Conservation (phyloP, 1,140 invertebrate genomes). For the Lethrus apterus region DNA sequence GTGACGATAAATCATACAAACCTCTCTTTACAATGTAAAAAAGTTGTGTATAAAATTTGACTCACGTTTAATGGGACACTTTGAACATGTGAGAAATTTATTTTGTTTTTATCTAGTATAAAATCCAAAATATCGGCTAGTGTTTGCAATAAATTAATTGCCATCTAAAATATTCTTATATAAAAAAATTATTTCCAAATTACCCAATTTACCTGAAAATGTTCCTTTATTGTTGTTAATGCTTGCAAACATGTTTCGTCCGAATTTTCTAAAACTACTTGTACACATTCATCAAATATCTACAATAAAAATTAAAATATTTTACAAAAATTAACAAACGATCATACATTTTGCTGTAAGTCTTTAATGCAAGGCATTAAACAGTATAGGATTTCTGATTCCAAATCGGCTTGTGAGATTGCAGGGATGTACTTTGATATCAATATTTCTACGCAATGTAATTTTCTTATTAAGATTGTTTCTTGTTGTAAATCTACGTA, state of each 20-base stretch:
- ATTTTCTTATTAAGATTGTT: neutral
- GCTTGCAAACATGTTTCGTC: constrained; percentile 1
- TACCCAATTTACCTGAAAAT: constrained; percentile 3
- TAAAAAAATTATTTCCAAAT: neutral
- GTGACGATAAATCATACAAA: constrained; percentile 2
- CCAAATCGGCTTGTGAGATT: neutral
- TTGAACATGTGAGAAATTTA: neutral
- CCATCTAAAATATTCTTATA: constrained; percentile 3
- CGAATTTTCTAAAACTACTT: neutral
- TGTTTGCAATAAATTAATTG: neutral
- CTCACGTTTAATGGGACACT: constrained; percentile 1
- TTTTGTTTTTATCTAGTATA: neutral
- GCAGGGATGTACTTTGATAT: neutral
- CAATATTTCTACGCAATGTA: constrained; percentile 1
- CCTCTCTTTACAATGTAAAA: constrained; percentile 11
- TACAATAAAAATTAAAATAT: neutral
- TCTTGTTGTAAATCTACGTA: neutral
- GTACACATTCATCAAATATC: constrained; percentile 9
- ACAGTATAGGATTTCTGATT: neutral
- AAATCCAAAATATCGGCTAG: constrained; percentile 3
- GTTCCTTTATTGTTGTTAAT: neutral
- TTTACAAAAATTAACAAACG: neutral
- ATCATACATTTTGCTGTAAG: neutral
- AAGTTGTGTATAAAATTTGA: constrained; percentile 4
- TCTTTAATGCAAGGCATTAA: constrained; percentile 2